Base-by-base conservation (phyloP, 2,113 vertebrate genomes). In the Myodes glareolus region DNA sequence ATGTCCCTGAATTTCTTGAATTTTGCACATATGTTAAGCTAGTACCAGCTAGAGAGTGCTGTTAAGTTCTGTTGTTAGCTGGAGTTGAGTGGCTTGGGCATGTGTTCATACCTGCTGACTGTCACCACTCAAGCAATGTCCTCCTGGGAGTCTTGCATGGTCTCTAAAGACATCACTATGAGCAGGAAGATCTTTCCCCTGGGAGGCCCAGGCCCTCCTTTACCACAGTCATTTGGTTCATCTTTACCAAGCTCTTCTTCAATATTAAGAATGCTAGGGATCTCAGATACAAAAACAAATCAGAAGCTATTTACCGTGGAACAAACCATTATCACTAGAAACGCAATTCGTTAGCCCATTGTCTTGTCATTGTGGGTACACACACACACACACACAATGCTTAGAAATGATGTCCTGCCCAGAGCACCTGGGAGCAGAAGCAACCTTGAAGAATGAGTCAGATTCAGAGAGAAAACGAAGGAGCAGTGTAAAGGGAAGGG, bases 401-500 rank as follows among this genome's bases (percentile, higher is more conserved):
- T 84, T 84, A 61, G n/a, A 84, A 31, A 84, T 39, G 58, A 42
- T 85, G 1, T 10, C 27, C 82, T 45, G 23, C 25, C 39, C 27
- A 63, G 39, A 85, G 39, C 58, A 85, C 58, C n/a, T 65, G 27
- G 55, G n/a, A 42, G 7, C 14, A 90, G 36, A 58, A 25, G 19
- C 1, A 6, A 23, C 13, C 73, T 65, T 39, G 50, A 77, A 82
- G 85, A 93, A 73, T 9, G 63, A 21, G 39, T 68, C 25, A 1
- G 31, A 68, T 8, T 23, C 7, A 27, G 1, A 65, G 70, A 70
- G 42, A 39, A 55, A 36, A 61, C 12, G 45, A 73, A 50, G 85
- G 6, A 42, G 11, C 0, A 6, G 33, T 5, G 10, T 36, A 25
- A 45, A 50, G 65, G 3, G 5, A 3, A 17, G 21, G 14, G n/a